A percentile compares a stretch with the other conserved stretches of the same genome.
Evolutionary conservation across 2,888 invertebrate species (phyloP).

Genomic region (Crepidodera aurea): DNA sequence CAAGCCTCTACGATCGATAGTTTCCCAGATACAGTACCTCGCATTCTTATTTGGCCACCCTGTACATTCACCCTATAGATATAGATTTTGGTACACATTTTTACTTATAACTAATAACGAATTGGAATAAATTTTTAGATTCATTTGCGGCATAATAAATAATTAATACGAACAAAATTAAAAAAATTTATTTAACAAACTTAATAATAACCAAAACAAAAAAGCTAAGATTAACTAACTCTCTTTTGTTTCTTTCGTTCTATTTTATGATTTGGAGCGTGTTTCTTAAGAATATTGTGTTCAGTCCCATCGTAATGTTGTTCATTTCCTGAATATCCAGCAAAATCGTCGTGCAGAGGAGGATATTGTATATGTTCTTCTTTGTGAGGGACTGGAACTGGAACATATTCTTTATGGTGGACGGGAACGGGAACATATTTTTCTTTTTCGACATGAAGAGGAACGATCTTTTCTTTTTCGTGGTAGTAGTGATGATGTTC

Average conservation of each 20-base stretch:
- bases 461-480: constrained; percentile 54
- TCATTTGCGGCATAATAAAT: no score
- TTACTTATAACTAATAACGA: no score
- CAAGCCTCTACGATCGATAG: no score
- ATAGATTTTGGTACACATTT: no score
- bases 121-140: no score
- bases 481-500: constrained; percentile 58
- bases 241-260: not conserved
- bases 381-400: constrained; percentile 35
- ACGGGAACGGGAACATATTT: constrained; percentile 15
- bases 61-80: no score
- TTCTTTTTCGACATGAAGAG: constrained; percentile 40
- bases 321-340: constrained; percentile 25
- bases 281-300: constrained; percentile 36
- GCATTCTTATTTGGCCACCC: no score
- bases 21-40: no score
- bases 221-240: not conserved
- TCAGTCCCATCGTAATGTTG: constrained; percentile 9
- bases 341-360: constrained; percentile 31
- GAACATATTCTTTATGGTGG: constrained; percentile 25
- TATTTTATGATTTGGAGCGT: constrained; percentile 13
- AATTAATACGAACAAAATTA: no score
- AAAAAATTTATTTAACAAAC: not conserved
- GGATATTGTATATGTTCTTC: constrained; percentile 39
- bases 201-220: not conserved